Conservation (phyloP, 2,888 invertebrate species). For the Podotricha telesiphe region DNA sequence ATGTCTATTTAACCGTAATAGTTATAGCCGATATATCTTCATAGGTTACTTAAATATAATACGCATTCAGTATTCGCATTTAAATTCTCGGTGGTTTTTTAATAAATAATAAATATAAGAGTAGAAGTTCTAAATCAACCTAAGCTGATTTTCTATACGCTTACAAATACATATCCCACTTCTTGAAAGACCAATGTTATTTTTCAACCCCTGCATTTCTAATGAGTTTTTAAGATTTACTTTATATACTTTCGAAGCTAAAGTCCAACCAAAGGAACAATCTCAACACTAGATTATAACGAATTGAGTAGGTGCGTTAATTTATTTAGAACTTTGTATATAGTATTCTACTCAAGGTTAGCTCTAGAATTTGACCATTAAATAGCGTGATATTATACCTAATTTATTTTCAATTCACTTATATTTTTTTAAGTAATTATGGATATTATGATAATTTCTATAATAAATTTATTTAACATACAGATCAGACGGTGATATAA, state of each 20-base stretch:
- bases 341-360: constrained; percentile 32
- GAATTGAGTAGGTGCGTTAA: constrained; percentile 37
- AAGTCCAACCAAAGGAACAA: constrained; percentile 52
- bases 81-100: constrained; percentile 11
- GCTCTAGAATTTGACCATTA: constrained; percentile 24
- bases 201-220: constrained; percentile 19
- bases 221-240: neutral
- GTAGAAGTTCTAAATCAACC: neutral
- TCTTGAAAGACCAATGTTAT: constrained; percentile 6
- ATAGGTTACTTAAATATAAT: constrained; percentile 13
- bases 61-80: neutral
- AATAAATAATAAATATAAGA: constrained; percentile 2
- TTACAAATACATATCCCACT: constrained; percentile 6
- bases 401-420: constrained; percentile 16
- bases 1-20: constrained; percentile 28
- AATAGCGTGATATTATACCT: constrained; percentile 26
- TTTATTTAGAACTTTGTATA: constrained; percentile 35
- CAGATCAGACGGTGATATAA: neutral
- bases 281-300: constrained; percentile 56
- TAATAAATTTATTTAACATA: neutral
- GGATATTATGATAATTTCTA: neutral
- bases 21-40: neutral
- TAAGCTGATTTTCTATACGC: constrained; percentile 19
- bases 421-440: neutral
- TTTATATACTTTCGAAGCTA: constrained; percentile 22